A percentile compares a stretch with the other conserved stretches of the same genome.
These are phyloP conservation scores for Heliconius hewitsoni DNA, from an alignment of 1,140 invertebrate species.

Conservation along the genomic window DNA sequence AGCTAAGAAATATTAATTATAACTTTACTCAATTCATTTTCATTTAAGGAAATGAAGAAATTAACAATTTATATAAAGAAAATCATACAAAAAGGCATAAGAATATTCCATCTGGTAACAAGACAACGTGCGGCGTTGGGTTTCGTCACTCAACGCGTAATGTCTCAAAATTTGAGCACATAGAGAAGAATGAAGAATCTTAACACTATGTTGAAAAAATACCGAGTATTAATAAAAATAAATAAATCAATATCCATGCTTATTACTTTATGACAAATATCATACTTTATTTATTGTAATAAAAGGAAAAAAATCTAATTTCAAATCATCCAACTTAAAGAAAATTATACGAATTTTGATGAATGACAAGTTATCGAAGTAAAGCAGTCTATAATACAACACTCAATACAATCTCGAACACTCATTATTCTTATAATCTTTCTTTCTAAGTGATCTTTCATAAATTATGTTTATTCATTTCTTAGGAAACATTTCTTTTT, in stretches of 20 bases:
- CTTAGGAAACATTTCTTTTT: conserved; percentile 1
- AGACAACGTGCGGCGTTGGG: too few species aligned
- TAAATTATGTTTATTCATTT: conserved; percentile 4
- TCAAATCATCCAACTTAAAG: background rate
- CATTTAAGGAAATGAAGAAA: too few species aligned
- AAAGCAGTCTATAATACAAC: background rate
- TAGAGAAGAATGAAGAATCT: too few species aligned
- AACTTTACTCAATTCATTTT: background rate
- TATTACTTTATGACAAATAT: background rate
- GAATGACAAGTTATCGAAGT: background rate
- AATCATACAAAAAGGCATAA: too few species aligned
- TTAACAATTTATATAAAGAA: too few species aligned
- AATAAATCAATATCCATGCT: background rate
- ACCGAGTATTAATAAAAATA: background rate
- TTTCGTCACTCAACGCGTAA: too few species aligned
- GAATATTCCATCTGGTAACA: too few species aligned
- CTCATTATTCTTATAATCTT: background rate
- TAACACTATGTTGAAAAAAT: too few species aligned
- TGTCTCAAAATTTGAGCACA: too few species aligned
- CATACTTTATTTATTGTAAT: background rate
- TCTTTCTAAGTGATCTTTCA: background rate
- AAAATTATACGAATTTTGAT: background rate
- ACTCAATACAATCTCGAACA: background rate
- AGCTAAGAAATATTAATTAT: background rate
- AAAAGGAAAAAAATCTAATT: background rate